A percentile compares a stretch with the other conserved stretches of the same genome.
phyloP scores from a whole-genome alignment of 2,113 vertebrate species.

The Corythornis vintsioides region DNA sequence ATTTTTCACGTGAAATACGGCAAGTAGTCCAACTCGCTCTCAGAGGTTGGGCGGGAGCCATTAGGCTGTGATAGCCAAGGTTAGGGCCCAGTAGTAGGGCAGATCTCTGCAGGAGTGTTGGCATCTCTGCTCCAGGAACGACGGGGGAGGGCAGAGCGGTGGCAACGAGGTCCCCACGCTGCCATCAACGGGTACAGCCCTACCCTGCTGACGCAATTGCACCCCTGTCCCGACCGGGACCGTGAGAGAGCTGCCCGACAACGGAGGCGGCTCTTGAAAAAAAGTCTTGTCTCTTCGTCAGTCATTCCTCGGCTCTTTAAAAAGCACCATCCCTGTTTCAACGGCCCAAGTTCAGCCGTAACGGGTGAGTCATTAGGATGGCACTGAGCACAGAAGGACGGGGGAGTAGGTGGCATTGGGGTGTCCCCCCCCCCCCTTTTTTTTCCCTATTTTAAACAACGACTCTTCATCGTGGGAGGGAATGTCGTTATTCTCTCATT shows the following conservation, averaged over 20 bases:
- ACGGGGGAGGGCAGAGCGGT: not conserved
- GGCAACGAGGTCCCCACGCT: not conserved
- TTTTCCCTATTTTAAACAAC: not conserved
- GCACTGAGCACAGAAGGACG: not conserved
- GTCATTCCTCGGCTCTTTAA: not conserved
- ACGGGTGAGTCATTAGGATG: not conserved
- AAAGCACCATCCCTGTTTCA: not conserved
- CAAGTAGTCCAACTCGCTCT: not conserved
- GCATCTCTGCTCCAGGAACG: not conserved
- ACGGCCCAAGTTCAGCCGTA: not conserved
- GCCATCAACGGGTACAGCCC: not conserved
- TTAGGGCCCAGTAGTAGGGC: slow-evolving; percentile 28
- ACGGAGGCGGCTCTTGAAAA: not conserved
- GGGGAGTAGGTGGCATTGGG: slow-evolving; percentile 6
- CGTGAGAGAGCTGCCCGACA: not conserved
- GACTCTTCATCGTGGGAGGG: not conserved
- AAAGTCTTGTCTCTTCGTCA: not conserved
- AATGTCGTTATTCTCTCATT: not conserved
- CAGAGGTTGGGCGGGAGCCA: slow-evolving; percentile 35
- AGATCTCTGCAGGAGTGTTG: slow-evolving; percentile 29
- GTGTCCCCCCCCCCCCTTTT: not conserved
- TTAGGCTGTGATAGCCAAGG: not conserved
- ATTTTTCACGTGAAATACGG: not conserved
- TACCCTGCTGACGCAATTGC: not conserved
- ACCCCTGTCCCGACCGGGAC: not conserved